These are phyloP conservation scores for Sebastolobus alascanus DNA, from an alignment of 2,797 vertebrate species.

Conservation along the genomic window DNA sequence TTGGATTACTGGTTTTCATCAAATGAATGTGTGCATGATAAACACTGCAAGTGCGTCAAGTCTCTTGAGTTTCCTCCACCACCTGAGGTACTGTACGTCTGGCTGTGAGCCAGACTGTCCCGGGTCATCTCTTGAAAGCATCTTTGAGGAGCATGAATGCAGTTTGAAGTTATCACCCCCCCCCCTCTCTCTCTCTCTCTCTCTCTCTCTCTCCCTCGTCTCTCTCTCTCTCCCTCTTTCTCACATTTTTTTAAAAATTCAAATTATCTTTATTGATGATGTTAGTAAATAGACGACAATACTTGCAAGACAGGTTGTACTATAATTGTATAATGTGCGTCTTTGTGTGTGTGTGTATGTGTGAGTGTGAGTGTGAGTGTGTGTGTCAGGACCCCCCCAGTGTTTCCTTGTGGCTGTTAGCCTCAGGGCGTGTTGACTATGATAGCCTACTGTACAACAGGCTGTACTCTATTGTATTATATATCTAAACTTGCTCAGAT, in stretches of 20 bases:
- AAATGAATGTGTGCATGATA: constrained; percentile 30
- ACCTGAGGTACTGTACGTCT: constrained; percentile 31
- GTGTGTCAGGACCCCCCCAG: not conserved
- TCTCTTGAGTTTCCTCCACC: constrained; percentile 24
- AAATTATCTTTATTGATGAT: not conserved
- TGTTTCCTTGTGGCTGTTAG: not conserved
- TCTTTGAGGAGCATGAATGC: constrained; percentile 22
- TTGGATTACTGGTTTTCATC: constrained; percentile 16
- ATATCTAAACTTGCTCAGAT: not conserved
- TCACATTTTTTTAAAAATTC: not conserved
- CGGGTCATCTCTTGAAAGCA: constrained; percentile 38
- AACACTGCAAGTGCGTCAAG: constrained; percentile 11
- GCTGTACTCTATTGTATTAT: not conserved
- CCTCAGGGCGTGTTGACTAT: not conserved
- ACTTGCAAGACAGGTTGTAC: not conserved
- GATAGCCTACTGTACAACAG: not conserved
- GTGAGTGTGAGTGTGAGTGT: no score
- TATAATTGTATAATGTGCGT: not conserved
- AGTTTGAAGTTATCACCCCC: constrained; percentile 3
- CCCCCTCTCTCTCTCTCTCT: not conserved
- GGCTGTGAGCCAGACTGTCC: constrained; percentile 22
- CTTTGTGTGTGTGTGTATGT: not conserved
- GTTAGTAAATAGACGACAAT: not conserved
- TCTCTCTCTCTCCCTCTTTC: not conserved
- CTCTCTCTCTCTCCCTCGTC: not conserved